Evolutionary conservation across 2,113 vertebrate genomes (phyloP).

Genomic region (Sciurus niger): DNA sequence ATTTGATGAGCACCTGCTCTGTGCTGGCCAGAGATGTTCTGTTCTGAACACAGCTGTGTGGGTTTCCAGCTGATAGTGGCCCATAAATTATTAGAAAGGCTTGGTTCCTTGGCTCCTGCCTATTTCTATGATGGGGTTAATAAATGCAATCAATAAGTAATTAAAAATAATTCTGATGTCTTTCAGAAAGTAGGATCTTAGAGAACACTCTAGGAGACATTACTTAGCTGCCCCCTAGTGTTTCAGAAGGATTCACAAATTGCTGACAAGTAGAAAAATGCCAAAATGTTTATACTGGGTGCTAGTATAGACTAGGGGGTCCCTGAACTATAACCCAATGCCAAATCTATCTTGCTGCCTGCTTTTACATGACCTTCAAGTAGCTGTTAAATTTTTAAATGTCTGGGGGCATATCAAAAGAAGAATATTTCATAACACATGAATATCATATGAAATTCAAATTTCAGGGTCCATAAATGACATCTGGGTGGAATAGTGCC

Average conservation of each 20-base stretch:
- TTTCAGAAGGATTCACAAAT: slow-evolving; percentile 48
- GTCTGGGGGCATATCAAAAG: neutral
- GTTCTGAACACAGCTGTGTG: neutral
- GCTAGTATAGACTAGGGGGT: neutral
- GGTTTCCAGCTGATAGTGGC: neutral
- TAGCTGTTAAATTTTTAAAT: neutral
- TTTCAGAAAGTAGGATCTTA: slow-evolving; percentile 38
- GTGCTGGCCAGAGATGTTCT: neutral
- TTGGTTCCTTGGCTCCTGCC: neutral
- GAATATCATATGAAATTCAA: slow-evolving; percentile 24
- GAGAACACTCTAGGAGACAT: slow-evolving; percentile 48
- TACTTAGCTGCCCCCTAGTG: slow-evolving; percentile 69
- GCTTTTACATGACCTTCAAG: neutral
- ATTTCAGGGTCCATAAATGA: slow-evolving; percentile 32
- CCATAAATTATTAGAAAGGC: slow-evolving; percentile 5
- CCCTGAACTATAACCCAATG: neutral
- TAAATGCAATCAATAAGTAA: slow-evolving; percentile 55
- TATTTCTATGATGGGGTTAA: slow-evolving; percentile 51
- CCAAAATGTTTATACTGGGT: neutral
- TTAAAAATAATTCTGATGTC: slow-evolving; percentile 58
- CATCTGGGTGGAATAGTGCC: neutral
- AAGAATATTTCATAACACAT: neutral
- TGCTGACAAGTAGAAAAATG: neutral
- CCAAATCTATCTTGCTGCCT: neutral
- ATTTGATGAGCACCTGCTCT: neutral